Evolutionary conservation across 2,113 vertebrate species (phyloP).

Genomic region (Scomber japonicus): DNA sequence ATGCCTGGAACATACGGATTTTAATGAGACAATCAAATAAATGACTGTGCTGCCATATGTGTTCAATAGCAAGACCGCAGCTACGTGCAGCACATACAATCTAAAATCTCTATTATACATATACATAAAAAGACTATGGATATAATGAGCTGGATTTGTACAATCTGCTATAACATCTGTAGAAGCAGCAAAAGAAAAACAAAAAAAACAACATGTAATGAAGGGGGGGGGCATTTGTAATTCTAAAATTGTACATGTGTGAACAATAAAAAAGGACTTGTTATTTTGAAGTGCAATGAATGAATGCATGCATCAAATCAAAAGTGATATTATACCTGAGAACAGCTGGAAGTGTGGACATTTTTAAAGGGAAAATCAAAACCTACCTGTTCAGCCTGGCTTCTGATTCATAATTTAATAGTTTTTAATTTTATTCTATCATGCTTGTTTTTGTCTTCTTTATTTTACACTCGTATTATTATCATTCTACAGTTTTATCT

Average conservation of each 20-base stretch:
- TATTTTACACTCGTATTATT: no score
- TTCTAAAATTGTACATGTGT: conserved; percentile 52
- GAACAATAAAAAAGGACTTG: conserved; percentile 30
- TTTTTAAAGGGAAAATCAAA: no score
- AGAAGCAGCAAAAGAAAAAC: conserved; percentile 14
- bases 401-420: no score
- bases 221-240: conserved; percentile 39
- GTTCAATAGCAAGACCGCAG: conserved; percentile 4
- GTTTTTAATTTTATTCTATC: no score
- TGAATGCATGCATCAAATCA: background rate
- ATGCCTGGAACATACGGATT: conserved; percentile 9
- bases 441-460: no score
- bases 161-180: conserved; percentile 54
- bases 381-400: no score
- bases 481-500: no score
- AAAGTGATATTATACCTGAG: no score
- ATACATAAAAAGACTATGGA: background rate
- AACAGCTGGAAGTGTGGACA: no score
- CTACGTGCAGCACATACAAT: background rate
- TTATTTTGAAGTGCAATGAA: background rate
- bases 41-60: background rate
- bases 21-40: conserved; percentile 9
- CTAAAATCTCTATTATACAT: conserved; percentile 7
- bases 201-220: conserved; percentile 1
- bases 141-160: conserved; percentile 38